Percentiles rank a stretch among this genome's conserved stretches.
Conservation (phyloP, 2,888 invertebrate genomes). For the Periphyllus acericola region DNA sequence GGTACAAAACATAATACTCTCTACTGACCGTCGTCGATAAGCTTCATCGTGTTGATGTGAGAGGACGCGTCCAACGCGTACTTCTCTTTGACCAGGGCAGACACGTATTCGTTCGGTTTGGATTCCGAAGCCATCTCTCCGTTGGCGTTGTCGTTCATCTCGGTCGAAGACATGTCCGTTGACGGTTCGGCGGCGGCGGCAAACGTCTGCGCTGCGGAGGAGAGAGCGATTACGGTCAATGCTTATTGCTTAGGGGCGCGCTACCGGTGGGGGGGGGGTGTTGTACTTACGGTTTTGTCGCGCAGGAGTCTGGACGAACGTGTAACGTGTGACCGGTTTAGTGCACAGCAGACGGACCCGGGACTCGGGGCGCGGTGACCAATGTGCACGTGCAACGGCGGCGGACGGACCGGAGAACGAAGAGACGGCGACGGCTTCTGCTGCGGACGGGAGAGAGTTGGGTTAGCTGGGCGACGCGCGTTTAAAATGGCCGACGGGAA, state of each 20-base stretch:
- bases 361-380: too few species aligned
- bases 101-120: conserved; percentile 65
- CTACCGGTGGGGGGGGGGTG: too few species aligned
- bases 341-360: too few species aligned
- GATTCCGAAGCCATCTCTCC: conserved; percentile 44
- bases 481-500: conserved; percentile 53
- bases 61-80: conserved; percentile 64
- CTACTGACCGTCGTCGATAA: conserved; percentile 64
- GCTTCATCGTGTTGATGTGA: conserved; percentile 65
- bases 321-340: too few species aligned
- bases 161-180: conserved; percentile 43
- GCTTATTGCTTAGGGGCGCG: too few species aligned
- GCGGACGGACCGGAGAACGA: too few species aligned
- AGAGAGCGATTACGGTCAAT: too few species aligned
- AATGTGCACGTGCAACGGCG: too few species aligned
- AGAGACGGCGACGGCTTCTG: not conserved
- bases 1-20: not conserved
- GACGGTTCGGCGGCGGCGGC: not conserved
- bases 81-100: conserved; percentile 65
- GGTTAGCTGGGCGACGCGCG: conserved; percentile 22
- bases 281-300: too few species aligned
- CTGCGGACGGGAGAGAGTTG: not conserved
- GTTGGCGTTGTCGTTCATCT: conserved; percentile 51
- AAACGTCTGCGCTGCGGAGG: not conserved
- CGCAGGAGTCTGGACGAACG: too few species aligned